Conservation (phyloP, 2,797 vertebrate genomes). For the Onychomys leucogaster region DNA sequence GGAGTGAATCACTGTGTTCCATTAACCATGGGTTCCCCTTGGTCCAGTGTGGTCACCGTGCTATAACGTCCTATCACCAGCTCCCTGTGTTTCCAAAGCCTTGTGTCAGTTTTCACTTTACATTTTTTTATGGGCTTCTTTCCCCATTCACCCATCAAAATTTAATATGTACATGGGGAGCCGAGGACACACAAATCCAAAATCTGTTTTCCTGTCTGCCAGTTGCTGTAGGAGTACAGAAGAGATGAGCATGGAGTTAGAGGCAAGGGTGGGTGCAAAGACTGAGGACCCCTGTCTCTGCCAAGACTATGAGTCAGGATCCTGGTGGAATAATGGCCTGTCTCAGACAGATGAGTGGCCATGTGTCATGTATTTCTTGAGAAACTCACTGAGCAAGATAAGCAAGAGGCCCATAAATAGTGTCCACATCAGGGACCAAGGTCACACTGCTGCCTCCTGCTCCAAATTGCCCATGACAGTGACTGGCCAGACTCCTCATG, state of each 20-base stretch:
- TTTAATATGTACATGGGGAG: rapidly evolving
- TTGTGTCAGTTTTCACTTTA: not conserved
- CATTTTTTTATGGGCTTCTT: not conserved
- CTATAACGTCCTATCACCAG: rapidly evolving
- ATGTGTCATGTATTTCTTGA: conserved; percentile 39
- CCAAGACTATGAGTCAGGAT: not conserved
- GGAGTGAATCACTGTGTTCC: rapidly evolving
- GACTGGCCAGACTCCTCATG: not conserved
- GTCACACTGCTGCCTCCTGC: not conserved
- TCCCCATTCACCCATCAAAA: not conserved
- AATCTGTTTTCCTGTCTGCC: not conserved
- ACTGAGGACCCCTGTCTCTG: not conserved
- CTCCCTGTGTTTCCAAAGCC: not conserved
- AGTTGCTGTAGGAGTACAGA: rapidly evolving
- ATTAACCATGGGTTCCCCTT: rapidly evolving
- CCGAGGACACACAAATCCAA: not conserved
- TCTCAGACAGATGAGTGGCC: conserved; percentile 8
- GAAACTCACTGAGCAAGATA: conserved; percentile 49
- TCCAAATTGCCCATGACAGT: not conserved
- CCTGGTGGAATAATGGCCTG: not conserved
- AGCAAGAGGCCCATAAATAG: conserved; percentile 64
- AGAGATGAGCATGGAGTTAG: not conserved
- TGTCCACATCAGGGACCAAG: not conserved
- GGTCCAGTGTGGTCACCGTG: rapidly evolving
- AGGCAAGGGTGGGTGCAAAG: no score